Conservation (phyloP, 2,113 vertebrate genomes). For the Leptobrachium leishanense region DNA sequence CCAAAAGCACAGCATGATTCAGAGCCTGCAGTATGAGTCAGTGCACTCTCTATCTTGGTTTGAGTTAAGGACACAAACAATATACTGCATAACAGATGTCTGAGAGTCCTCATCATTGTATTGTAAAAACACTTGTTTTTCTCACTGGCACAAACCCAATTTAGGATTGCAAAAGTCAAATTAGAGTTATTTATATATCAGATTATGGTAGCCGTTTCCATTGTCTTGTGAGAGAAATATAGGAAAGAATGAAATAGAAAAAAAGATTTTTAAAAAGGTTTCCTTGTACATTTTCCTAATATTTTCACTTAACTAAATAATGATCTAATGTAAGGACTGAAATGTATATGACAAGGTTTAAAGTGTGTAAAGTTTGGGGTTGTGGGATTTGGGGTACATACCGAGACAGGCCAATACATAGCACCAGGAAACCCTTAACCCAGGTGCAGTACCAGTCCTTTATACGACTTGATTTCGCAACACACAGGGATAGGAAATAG, state of each 20-base stretch:
- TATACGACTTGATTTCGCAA: too few relatives aligned
- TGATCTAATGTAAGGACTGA: too few relatives aligned
- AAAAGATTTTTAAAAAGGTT: neutral
- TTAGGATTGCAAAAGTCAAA: neutral
- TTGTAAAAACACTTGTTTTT: slow-evolving; percentile 15
- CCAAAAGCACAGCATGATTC: slow-evolving; percentile 16
- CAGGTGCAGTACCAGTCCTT: too few relatives aligned
- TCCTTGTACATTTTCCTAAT: neutral
- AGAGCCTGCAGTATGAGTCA: slow-evolving; percentile 29
- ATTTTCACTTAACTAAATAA: neutral
- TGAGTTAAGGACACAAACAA: slow-evolving; percentile 10
- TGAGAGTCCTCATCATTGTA: neutral
- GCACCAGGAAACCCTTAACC: too few relatives aligned
- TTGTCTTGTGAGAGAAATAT: neutral
- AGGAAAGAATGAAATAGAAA: neutral
- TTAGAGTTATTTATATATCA: neutral
- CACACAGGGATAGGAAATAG: too few relatives aligned
- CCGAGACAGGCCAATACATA: too few relatives aligned
- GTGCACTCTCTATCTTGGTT: neutral
- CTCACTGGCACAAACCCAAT: neutral
- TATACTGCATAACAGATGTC: slow-evolving; percentile 10
- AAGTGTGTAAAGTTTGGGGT: too few relatives aligned
- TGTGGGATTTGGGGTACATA: too few relatives aligned
- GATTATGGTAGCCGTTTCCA: neutral
- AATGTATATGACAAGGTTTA: too few relatives aligned